Conservation (phyloP, 2,113 vertebrate genomes). For the Stigmatopora nigra region DNA sequence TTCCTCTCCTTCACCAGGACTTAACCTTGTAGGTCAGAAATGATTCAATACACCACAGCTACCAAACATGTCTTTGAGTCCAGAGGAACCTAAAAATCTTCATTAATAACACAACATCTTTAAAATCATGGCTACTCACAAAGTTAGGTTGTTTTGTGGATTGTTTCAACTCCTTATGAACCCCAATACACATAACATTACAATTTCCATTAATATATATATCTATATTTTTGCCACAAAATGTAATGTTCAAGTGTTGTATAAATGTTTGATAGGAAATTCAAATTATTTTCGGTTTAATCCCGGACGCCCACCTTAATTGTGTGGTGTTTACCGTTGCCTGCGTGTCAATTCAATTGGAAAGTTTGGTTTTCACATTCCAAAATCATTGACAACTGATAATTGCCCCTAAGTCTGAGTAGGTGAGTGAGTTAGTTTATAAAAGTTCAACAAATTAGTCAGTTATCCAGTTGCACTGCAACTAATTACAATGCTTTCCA, state of each 20-base stretch:
- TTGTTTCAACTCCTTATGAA: neutral
- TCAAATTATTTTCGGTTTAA: too few species aligned
- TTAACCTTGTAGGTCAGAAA: slow-evolving; percentile 47
- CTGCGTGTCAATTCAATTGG: too few species aligned
- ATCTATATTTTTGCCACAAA: too few species aligned
- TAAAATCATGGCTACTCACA: slow-evolving; percentile 10
- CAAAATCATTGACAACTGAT: too few species aligned
- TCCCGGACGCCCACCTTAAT: too few species aligned
- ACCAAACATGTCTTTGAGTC: slow-evolving; percentile 37
- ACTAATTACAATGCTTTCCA: slow-evolving; percentile 29
- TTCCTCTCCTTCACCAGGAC: slow-evolving; percentile 33
- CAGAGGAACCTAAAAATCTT: slow-evolving; percentile 23
- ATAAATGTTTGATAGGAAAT: too few species aligned
- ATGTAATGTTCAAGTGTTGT: too few species aligned
- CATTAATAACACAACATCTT: slow-evolving; percentile 30
- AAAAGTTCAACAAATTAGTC: slow-evolving; percentile 8
- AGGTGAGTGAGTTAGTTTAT: too few species aligned
- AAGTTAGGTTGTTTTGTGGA: neutral
- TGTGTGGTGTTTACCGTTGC: too few species aligned
- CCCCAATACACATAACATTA: slow-evolving; percentile 3
- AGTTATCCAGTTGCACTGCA: slow-evolving; percentile 8
- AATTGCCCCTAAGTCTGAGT: too few species aligned
- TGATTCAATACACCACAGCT: slow-evolving; percentile 36
- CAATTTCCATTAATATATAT: too few species aligned
- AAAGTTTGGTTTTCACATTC: too few species aligned